Conservation (phyloP, 2,113 vertebrate species). For the Trogon melanurus region DNA sequence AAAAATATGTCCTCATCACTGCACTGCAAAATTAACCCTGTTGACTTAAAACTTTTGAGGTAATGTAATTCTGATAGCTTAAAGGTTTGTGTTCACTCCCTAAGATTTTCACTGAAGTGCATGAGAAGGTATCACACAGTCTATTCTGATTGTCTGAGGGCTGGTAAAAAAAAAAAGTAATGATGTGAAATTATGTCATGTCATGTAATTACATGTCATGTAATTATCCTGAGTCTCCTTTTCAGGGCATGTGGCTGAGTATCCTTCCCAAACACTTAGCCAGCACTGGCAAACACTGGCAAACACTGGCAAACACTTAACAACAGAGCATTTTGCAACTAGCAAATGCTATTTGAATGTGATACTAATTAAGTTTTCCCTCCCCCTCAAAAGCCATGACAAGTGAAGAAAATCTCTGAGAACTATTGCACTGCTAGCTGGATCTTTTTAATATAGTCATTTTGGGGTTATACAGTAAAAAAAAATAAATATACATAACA, state of each 20-base stretch:
- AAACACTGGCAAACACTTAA: neutral
- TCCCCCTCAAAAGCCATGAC: neutral
- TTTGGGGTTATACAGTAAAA: neutral
- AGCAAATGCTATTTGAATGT: neutral
- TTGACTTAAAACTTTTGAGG: neutral
- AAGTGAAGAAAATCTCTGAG: neutral
- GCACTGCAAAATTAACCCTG: neutral
- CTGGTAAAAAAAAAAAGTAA: neutral
- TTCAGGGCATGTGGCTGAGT: neutral
- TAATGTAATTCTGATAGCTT: neutral
- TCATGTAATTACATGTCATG: neutral
- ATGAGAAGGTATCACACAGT: neutral
- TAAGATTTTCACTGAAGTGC: neutral
- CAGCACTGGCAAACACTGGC: neutral
- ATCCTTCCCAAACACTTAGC: neutral
- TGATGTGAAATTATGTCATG: neutral
- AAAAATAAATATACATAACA: neutral
- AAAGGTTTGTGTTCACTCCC: neutral
- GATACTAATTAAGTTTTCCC: neutral
- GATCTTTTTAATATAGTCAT: neutral
- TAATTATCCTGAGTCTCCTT: neutral
- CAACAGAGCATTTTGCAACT: neutral
- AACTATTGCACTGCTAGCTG: neutral
- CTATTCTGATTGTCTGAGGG: neutral
- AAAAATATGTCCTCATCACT: neutral